Conservation (phyloP, 2,888 invertebrate species). For the Lycia hirtaria region DNA sequence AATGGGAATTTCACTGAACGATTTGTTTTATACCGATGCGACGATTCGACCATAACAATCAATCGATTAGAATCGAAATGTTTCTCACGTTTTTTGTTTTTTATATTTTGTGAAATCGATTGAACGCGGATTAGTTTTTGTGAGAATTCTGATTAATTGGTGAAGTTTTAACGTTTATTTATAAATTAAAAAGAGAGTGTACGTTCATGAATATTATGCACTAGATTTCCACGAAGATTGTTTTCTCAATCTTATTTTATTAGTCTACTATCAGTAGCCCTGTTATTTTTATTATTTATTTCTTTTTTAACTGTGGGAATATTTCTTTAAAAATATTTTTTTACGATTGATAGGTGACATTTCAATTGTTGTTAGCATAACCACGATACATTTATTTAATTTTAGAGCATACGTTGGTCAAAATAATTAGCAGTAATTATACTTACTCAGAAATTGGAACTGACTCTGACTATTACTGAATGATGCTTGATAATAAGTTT, state of each 20-base stretch:
- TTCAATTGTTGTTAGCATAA: no score
- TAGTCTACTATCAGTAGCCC: no score
- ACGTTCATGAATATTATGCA: neutral
- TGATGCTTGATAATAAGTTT: no score
- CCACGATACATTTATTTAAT: no score
- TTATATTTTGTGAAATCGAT: conserved; percentile 74
- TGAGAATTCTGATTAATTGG: conserved; percentile 47
- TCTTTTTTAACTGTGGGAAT: neutral
- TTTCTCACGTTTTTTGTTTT: conserved; percentile 83
- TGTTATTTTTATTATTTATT: conserved; percentile 6
- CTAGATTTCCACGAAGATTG: conserved; percentile 5
- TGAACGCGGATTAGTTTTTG: conserved; percentile 65
- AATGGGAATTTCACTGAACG: conserved; percentile 60
- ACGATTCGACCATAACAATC: conserved; percentile 78
- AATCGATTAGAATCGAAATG: conserved; percentile 66
- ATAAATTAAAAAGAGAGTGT: conserved; percentile 4
- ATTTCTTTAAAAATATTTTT: no score
- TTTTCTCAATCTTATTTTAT: neutral
- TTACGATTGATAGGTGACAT: no score
- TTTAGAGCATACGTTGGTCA: no score
- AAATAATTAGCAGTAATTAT: no score
- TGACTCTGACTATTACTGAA: no score
- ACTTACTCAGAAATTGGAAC: no score
- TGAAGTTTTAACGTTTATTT: conserved; percentile 10
- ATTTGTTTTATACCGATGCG: conserved; percentile 74